Percentiles rank a stretch among this genome's conserved stretches.
phyloP scores from a whole-genome alignment of 2,888 invertebrate species.

The Lampropteryx suffumata region DNA sequence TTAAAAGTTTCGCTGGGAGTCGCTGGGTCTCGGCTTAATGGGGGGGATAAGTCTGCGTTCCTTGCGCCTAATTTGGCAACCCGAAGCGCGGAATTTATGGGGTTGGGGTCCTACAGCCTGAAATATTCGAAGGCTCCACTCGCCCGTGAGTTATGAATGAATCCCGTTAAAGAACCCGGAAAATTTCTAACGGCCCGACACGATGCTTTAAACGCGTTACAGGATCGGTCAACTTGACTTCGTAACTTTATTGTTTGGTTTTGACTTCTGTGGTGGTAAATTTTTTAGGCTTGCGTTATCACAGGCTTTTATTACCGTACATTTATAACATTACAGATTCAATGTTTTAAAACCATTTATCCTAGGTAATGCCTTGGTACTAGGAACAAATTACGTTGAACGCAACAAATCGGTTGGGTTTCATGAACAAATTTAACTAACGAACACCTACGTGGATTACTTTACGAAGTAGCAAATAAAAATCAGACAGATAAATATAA shows the following conservation, averaged over 20 bases:
- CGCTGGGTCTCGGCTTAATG: slow-evolving; percentile 55
- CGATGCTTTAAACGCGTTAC: slow-evolving; percentile 42
- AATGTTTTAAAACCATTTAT: too few relatives aligned
- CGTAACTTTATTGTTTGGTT: slow-evolving; percentile 26
- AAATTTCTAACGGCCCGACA: slow-evolving; percentile 73
- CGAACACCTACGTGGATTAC: too few relatives aligned
- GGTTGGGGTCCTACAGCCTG: slow-evolving; percentile 67
- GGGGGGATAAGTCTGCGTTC: slow-evolving; percentile 73
- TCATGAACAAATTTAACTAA: too few relatives aligned
- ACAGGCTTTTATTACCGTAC: not conserved
- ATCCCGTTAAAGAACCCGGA: slow-evolving; percentile 81
- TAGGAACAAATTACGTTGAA: too few relatives aligned
- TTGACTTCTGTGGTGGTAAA: slow-evolving; percentile 4
- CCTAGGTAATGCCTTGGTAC: too few relatives aligned
- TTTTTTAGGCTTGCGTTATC: not conserved
- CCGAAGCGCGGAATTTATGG: slow-evolving; percentile 82
- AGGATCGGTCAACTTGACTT: slow-evolving; percentile 39
- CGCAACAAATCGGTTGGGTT: too few relatives aligned
- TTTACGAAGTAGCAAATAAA: too few relatives aligned
- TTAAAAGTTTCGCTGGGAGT: slow-evolving; percentile 54
- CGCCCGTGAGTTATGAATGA: slow-evolving; percentile 82
- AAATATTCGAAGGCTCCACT: slow-evolving; percentile 81
- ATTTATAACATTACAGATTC: too few relatives aligned
- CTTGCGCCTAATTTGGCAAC: slow-evolving; percentile 82
- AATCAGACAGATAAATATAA: too few relatives aligned